A percentile compares a stretch with the other conserved stretches of the same genome.
Evolutionary conservation across 2,113 vertebrate genomes (phyloP).

Genomic region (Lagopus leucura): DNA sequence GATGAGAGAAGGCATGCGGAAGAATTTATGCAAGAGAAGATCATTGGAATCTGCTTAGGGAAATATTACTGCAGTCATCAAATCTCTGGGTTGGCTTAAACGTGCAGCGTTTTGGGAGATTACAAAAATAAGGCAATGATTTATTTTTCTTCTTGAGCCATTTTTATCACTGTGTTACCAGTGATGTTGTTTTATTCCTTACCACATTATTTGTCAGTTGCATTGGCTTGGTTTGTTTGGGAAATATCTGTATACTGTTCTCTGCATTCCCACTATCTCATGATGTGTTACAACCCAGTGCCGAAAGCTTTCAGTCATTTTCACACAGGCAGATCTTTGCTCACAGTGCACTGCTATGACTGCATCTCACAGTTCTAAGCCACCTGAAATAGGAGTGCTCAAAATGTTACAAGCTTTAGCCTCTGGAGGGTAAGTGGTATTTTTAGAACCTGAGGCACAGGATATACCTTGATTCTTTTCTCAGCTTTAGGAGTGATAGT

Average conservation of each 20-base stretch:
- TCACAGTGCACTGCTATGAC: neutral
- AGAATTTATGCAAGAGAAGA: neutral
- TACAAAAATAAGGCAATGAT: neutral
- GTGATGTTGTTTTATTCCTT: neutral
- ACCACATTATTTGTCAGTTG: neutral
- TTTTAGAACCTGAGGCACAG: neutral
- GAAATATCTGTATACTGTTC: neutral
- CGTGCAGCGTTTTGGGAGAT: neutral
- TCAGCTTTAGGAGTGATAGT: neutral
- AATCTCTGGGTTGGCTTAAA: constrained; percentile 34
- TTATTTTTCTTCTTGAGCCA: neutral
- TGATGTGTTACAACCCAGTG: neutral
- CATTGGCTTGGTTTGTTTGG: neutral
- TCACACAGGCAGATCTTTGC: neutral
- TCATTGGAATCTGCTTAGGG: neutral
- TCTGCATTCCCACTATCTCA: neutral
- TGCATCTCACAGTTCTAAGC: neutral
- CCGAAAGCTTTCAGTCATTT: neutral
- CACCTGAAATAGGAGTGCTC: neutral
- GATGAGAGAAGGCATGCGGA: neutral
- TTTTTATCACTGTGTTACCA: neutral
- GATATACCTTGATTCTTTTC: neutral
- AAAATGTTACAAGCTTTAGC: neutral
- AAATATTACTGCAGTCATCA: constrained; percentile 31
- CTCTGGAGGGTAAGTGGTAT: neutral